Conservation (phyloP, 2,888 invertebrate genomes). For the Calephelis perditalis region DNA sequence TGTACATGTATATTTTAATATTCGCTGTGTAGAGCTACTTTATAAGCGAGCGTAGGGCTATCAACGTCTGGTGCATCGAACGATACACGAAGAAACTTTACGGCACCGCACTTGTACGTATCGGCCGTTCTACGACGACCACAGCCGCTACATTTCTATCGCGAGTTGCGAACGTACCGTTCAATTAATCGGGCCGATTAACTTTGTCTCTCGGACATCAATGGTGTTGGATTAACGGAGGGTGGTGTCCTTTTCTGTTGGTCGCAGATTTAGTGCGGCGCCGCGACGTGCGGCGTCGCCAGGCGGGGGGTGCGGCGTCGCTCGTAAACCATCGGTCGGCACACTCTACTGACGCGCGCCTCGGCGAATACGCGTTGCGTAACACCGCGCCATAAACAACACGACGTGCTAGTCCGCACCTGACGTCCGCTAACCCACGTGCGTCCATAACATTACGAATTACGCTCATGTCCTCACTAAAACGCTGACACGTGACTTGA, state of each 20-base stretch:
- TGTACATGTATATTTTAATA: conserved; percentile 14
- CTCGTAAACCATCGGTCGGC: conserved; percentile 76
- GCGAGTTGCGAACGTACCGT: conserved; percentile 57
- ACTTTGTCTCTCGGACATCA: conserved; percentile 68
- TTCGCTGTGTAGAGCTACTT: conserved; percentile 55
- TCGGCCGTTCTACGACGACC: conserved; percentile 59
- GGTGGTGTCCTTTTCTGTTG: conserved; percentile 72
- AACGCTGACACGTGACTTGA: conserved; percentile 73
- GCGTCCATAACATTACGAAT: conserved; percentile 64
- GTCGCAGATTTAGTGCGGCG: conserved; percentile 77
- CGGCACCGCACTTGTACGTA: conserved; percentile 72
- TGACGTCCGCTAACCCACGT: conserved; percentile 58
- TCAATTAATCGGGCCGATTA: conserved; percentile 74
- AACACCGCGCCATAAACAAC: conserved; percentile 75
- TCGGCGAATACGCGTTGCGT: conserved; percentile 77
- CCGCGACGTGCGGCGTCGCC: conserved; percentile 73
- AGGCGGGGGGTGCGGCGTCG: conserved; percentile 62
- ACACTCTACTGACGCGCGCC: conserved; percentile 77
- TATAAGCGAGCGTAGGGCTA: conserved; percentile 49
- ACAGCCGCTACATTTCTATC: conserved; percentile 66
- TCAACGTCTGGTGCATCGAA: conserved; percentile 77
- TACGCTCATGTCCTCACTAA: conserved; percentile 69
- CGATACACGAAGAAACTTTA: conserved; percentile 78
- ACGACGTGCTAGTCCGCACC: conserved; percentile 60
- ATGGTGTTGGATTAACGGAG: conserved; percentile 68